Percentiles rank a stretch among this genome's conserved stretches.
Conservation (phyloP, 2,113 vertebrate species). For the Ascaphus truei region DNA sequence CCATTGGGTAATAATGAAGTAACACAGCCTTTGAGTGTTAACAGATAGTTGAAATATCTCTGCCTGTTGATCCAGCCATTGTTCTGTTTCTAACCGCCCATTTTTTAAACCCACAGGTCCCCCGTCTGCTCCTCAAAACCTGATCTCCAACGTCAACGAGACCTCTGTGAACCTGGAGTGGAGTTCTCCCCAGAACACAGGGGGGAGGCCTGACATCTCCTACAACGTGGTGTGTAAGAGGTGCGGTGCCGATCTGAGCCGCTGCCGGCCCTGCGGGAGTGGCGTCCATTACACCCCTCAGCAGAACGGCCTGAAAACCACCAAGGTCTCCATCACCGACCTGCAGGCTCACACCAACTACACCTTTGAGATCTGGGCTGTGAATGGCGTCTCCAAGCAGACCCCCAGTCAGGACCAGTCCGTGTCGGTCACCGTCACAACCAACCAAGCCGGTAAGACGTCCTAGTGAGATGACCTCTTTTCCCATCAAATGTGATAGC, state of each 20-base stretch:
- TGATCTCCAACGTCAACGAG: conserved; percentile 97
- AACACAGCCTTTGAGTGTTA: too few species aligned
- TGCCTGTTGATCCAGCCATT: too few species aligned
- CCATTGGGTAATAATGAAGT: too few species aligned
- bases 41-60: too few species aligned
- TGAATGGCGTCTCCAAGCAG: conserved; percentile 91
- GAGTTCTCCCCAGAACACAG: conserved; percentile 81
- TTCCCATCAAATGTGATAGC: too few species aligned
- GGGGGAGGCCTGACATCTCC: conserved; percentile 87
- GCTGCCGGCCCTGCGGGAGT: conserved; percentile 85
- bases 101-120: conserved; percentile 66
- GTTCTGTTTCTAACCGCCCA: too few species aligned
- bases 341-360: conserved; percentile 97
- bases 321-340: conserved; percentile 89
- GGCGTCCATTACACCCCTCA: conserved; percentile 90
- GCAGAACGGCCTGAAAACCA: conserved; percentile 81
- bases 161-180: conserved; percentile 96
- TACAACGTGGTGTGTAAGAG: conserved; percentile 92
- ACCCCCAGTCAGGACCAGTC: conserved; percentile 87
- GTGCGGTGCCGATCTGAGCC: conserved; percentile 73
- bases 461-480: too few species aligned
- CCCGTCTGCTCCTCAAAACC: conserved; percentile 85
- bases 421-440: conserved; percentile 91
- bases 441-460: conserved; percentile 93
- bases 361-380: conserved; percentile 93